Percentiles rank a stretch among this genome's conserved stretches.
phyloP scores from a whole-genome alignment of 2,888 invertebrate genomes.

The Scelioninae gen. 2 region DNA sequence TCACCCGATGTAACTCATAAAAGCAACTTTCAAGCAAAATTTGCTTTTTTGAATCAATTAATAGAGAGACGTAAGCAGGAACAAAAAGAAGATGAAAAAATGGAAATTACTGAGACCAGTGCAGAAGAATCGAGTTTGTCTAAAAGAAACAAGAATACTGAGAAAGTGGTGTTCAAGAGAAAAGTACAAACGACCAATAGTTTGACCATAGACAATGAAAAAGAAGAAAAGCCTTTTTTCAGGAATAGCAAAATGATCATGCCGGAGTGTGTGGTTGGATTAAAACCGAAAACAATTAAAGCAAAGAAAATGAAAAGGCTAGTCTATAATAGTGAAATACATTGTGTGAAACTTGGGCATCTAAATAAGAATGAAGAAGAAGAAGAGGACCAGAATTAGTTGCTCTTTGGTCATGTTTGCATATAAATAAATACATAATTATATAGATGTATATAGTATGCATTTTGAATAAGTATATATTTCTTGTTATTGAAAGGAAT shows the following conservation, averaged over 20 bases:
- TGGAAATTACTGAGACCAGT: conserved; percentile 62
- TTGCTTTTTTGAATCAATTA: conserved; percentile 84
- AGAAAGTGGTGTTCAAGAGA: conserved; percentile 65
- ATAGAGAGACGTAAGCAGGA: conserved; percentile 74
- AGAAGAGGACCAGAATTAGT: too few relatives aligned
- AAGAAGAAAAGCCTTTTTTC: conserved; percentile 76
- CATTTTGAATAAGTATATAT: too few relatives aligned
- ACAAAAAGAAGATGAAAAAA: conserved; percentile 60
- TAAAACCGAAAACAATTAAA: conserved; percentile 76
- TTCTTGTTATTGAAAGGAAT: too few relatives aligned
- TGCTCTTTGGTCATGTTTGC: too few relatives aligned
- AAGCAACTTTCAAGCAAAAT: conserved; percentile 85
- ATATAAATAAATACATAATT: too few relatives aligned
- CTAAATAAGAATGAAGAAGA: conserved; percentile 76
- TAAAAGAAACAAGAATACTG: conserved; percentile 55
- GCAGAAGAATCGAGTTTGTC: conserved; percentile 18
- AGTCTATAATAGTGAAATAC: conserved; percentile 66
- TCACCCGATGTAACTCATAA: conserved; percentile 85
- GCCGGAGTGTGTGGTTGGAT: conserved; percentile 90
- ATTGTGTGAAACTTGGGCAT: conserved; percentile 78
- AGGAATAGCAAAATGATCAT: conserved; percentile 84
- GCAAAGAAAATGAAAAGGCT: conserved; percentile 57
- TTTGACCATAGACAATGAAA: neutral
- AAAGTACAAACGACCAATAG: conserved; percentile 45
- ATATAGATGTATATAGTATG: too few relatives aligned